Conservation (phyloP, 2,113 vertebrate species). For the Pseudonaja textilis region DNA sequence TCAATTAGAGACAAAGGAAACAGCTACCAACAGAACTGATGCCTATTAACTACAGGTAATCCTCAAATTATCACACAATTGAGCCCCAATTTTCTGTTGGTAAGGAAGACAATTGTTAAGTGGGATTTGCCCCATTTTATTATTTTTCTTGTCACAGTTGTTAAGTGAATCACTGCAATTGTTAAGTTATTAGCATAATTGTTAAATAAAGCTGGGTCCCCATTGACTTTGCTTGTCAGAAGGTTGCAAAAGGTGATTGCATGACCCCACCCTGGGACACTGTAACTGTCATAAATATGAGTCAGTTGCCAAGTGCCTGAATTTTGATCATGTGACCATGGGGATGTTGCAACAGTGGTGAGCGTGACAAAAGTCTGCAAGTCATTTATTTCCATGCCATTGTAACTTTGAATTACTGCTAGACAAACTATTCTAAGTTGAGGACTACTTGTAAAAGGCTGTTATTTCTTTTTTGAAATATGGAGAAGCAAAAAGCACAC, state of each 20-base stretch:
- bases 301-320: neutral
- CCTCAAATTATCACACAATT: neutral
- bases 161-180: neutral
- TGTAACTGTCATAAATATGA: neutral
- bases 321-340: neutral
- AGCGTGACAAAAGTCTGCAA: neutral
- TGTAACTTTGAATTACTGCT: neutral
- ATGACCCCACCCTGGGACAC: neutral
- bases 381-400: neutral
- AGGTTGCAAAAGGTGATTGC: neutral
- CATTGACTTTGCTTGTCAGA: neutral
- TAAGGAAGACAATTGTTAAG: neutral
- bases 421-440: neutral
- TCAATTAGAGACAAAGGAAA: neutral
- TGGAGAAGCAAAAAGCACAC: neutral
- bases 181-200: neutral
- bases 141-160: neutral
- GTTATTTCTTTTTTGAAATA: neutral
- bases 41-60: neutral
- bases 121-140: neutral
- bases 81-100: neutral
- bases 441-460: neutral
- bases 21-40: neutral
- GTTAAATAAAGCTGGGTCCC: neutral
- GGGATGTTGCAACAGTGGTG: neutral